Percentiles rank a stretch among this genome's conserved stretches.
Conservation (phyloP, 2,888 invertebrate genomes). For the Himalopsyche anomala region DNA sequence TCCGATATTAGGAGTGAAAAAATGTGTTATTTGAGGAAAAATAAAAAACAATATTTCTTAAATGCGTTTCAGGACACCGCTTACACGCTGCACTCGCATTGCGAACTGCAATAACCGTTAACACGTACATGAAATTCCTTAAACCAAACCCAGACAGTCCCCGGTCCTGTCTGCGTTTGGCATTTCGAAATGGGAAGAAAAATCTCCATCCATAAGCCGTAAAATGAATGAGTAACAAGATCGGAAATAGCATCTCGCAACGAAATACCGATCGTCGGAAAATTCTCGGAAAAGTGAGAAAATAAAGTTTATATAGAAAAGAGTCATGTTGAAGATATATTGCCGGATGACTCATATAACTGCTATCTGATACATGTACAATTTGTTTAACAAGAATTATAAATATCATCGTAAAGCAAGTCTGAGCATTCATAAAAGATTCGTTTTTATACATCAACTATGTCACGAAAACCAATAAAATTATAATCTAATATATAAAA, state of each 20-base stretch:
- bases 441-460: too few relatives aligned
- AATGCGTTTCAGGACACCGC: not conserved
- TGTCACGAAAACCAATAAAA: too few relatives aligned
- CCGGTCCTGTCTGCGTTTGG: not conserved
- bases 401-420: too few relatives aligned
- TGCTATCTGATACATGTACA: not conserved
- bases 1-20: too few relatives aligned
- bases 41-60: not conserved
- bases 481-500: too few relatives aligned
- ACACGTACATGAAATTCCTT: slow-evolving; percentile 55
- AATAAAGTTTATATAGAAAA: slow-evolving; percentile 1
- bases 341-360: not conserved
- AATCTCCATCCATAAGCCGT: slow-evolving; percentile 10
- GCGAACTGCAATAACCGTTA: slow-evolving; percentile 57
- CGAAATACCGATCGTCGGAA: slow-evolving; percentile 22
- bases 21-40: too few relatives aligned
- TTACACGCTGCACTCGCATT: not conserved
- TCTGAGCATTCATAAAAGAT: too few relatives aligned
- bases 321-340: slow-evolving; percentile 10
- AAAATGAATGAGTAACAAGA: slow-evolving; percentile 30
- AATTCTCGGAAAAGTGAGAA: slow-evolving; percentile 24
- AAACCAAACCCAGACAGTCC: slow-evolving; percentile 38
- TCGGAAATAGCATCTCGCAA: slow-evolving; percentile 16
- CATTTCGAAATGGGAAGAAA: slow-evolving; percentile 2
- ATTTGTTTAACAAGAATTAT: too few relatives aligned